Evolutionary conservation across 2,797 vertebrate genomes (phyloP).

Genomic region (Lepilemur ruficaudatus): DNA sequence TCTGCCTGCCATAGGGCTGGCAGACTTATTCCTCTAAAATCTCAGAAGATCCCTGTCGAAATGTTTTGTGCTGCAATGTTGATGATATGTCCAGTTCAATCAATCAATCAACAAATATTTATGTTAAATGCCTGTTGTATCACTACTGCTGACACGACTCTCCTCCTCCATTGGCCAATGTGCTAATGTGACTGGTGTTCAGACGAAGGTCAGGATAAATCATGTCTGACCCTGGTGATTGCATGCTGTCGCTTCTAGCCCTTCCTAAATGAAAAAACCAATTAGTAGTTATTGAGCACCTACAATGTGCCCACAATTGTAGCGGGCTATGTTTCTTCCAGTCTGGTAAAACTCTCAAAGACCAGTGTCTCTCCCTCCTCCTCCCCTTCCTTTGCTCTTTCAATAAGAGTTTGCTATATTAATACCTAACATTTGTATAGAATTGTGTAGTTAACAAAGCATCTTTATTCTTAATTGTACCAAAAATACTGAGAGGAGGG

Average conservation of each 20-base stretch:
- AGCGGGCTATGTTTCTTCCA: background rate
- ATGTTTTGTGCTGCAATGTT: constrained; percentile 53
- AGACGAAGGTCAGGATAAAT: background rate
- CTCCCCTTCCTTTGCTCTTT: background rate
- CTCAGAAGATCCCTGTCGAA: constrained; percentile 61
- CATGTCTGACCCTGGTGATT: background rate
- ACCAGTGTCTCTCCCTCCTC: background rate
- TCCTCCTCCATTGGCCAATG: background rate
- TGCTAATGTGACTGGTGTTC: background rate
- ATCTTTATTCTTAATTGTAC: background rate
- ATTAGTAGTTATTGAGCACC: background rate
- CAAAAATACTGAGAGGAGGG: background rate
- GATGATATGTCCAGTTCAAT: constrained; percentile 69
- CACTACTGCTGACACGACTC: background rate
- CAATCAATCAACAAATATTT: constrained; percentile 59
- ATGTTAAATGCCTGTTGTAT: constrained; percentile 32
- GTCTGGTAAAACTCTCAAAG: background rate
- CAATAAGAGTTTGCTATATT: background rate
- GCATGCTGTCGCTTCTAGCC: background rate
- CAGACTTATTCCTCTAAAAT: constrained; percentile 31
- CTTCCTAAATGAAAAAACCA: background rate
- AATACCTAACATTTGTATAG: background rate
- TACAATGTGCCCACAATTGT: background rate
- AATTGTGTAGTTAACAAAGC: background rate
- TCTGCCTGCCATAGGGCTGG: constrained; percentile 45